Evolutionary conservation across 2,888 invertebrate species (phyloP), one percentile per base, ranked within the genome.

Genomic region (Tryphoninae sp.): DNA sequence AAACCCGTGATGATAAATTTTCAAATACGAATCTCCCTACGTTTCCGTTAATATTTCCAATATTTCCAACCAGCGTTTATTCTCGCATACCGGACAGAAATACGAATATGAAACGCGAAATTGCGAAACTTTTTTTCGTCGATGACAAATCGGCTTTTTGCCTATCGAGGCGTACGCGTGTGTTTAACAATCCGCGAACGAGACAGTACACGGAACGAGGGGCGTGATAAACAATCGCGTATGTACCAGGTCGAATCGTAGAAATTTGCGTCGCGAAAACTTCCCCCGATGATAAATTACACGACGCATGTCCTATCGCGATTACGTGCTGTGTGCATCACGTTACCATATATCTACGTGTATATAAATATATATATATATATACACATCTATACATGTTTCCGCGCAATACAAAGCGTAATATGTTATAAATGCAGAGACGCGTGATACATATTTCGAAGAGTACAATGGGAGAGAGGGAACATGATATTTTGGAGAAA

Each of bases 381-480:
- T 16, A 13, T 53, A 7, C 19, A 13, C 19, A 2, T 45, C 8
- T 45, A 9, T 45, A 9, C 8, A 8, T 3, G 45, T 45, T 45
- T 13, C 2, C 13, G 11, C 13, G 45, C 13, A 45, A 45, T 13
- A 45, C 13, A 45, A 13, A 40, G 11, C 23, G 40, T 68, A 68
- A 61, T 61, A 51, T 23, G 65, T 49, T 67, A 23, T 45, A 67
- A 75, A 67, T 62, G 71, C 26, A n/a, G 40, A 65, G 42, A 22
- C 61, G 1, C 16, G 22, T 49, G 77, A 61, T 61, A 64, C 19
- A 42, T 55, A 71, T 75, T 78, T 67, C 55, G 61, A 58, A 33
- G 2, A 26, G 69, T 65, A 67, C 65, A 78, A 72, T 75, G 33
- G 26, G 62, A 55, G 55, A 19, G 62, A 33, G 6, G 33, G 33